Conservation (phyloP, 2,888 invertebrate species). For the Toxonevra muliebris region DNA sequence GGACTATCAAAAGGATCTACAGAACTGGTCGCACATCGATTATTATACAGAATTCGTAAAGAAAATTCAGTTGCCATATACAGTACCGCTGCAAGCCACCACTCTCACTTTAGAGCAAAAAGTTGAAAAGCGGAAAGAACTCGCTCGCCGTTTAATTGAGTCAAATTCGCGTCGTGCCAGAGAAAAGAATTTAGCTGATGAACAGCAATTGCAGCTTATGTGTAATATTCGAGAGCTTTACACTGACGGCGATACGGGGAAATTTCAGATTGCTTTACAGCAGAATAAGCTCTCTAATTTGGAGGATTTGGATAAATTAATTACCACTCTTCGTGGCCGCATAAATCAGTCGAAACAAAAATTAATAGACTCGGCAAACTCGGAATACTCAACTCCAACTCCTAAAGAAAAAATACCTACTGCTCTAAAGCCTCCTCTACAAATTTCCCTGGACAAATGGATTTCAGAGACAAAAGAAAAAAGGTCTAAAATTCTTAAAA, state of each 20-base stretch:
- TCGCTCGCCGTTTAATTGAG: conserved; percentile 85
- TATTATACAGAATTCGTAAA: conserved; percentile 85
- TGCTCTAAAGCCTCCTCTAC: conserved; percentile 58
- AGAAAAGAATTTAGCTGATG: conserved; percentile 88
- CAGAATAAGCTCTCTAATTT: conserved; percentile 25
- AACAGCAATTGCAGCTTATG: conserved; percentile 82
- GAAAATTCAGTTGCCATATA: conserved; percentile 87
- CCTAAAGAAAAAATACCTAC: conserved; percentile 48
- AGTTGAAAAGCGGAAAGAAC: conserved; percentile 85
- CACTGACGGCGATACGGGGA: conserved; percentile 79
- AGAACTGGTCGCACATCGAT: conserved; percentile 82
- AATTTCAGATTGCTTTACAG: conserved; percentile 63
- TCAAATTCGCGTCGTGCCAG: conserved; percentile 89
- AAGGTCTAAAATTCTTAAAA: conserved; percentile 70
- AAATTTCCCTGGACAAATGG: conserved; percentile 57
- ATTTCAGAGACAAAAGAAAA: conserved; percentile 54
- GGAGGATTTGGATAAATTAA: conserved; percentile 24
- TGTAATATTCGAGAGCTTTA: conserved; percentile 79
- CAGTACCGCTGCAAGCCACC: conserved; percentile 67
- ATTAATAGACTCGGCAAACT: conserved; percentile 21
- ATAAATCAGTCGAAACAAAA: conserved; percentile 67
- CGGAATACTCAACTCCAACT: background rate
- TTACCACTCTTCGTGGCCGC: conserved; percentile 39
- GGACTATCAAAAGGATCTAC: conserved; percentile 82
- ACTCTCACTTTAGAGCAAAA: conserved; percentile 87